These are phyloP conservation scores for Achroia grisella DNA, from an alignment of 1,140 invertebrate genomes.

Conservation along the genomic window DNA sequence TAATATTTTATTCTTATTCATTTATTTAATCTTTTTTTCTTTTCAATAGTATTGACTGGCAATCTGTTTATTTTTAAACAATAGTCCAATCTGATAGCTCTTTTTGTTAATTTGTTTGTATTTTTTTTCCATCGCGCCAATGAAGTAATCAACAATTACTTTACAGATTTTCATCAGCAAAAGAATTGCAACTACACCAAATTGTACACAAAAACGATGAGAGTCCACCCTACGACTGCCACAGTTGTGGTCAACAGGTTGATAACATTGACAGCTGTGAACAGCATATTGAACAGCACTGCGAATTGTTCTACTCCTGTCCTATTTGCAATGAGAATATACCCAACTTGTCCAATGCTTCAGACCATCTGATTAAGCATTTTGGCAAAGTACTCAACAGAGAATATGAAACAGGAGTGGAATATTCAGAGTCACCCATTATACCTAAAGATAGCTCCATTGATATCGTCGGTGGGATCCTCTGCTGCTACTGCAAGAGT, in stretches of 20 bases:
- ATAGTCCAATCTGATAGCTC: too few species aligned
- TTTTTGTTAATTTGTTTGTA: too few species aligned
- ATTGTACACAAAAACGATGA: conserved; percentile 39
- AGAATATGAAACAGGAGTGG: conserved; percentile 11
- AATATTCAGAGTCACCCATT: neutral
- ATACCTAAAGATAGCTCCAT: conserved; percentile 33
- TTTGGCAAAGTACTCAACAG: conserved; percentile 30
- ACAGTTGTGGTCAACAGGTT: conserved; percentile 24
- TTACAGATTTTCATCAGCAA: conserved; percentile 46
- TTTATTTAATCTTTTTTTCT: too few species aligned
- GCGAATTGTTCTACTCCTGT: conserved; percentile 32
- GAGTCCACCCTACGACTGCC: conserved; percentile 41
- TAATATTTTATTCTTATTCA: too few species aligned
- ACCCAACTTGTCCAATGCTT: conserved; percentile 26
- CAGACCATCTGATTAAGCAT: conserved; percentile 43
- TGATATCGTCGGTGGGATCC: conserved; percentile 45
- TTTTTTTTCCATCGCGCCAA: too few species aligned
- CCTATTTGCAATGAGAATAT: conserved; percentile 49
- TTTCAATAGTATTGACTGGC: too few species aligned
- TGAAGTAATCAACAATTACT: too few species aligned
- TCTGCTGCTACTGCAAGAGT: conserved; percentile 38
- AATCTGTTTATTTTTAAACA: too few species aligned
- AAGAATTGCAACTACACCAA: conserved; percentile 43
- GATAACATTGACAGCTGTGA: conserved; percentile 23
- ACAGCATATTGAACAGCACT: conserved; percentile 43